phyloP scores from a whole-genome alignment of 2,888 invertebrate species.

The Galerucella pusilla region DNA sequence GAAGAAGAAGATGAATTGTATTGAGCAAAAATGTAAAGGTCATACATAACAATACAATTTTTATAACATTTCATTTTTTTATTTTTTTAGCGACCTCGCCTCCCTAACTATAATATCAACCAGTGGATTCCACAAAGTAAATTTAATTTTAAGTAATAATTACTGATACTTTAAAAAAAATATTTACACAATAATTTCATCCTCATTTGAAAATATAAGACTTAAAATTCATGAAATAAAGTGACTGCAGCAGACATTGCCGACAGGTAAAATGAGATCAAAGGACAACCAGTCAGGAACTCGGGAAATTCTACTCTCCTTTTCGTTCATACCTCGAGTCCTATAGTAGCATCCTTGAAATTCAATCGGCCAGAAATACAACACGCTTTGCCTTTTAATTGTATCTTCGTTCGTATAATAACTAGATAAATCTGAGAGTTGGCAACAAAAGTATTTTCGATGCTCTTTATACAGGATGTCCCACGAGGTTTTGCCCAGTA shows the following conservation, averaged over 20 bases:
- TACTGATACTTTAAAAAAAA: neutral
- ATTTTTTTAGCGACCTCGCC: neutral
- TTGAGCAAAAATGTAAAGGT: no score
- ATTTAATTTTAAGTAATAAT: no score
- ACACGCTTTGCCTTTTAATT: conserved; percentile 33
- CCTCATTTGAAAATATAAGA: conserved; percentile 13
- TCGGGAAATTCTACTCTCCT: conserved; percentile 29
- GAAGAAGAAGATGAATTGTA: no score
- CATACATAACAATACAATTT: no score
- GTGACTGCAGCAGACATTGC: conserved; percentile 31
- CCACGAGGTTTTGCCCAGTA: no score
- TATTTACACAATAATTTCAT: neutral
- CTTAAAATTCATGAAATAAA: conserved; percentile 23
- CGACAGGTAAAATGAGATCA: conserved; percentile 38
- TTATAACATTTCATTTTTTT: no score
- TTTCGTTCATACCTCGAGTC: conserved; percentile 19
- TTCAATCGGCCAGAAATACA: conserved; percentile 34
- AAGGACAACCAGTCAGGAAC: conserved; percentile 24
- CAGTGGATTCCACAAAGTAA: no score
- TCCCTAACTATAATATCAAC: no score
- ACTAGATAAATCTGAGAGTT: neutral
- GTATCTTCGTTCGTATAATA: conserved; percentile 14
- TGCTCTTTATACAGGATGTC: neutral
- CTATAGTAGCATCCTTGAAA: conserved; percentile 31
- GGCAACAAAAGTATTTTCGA: neutral